These are phyloP conservation scores for Drosophila vallismaia DNA, from an alignment of 2,888 invertebrate genomes.

Conservation along the genomic window DNA sequence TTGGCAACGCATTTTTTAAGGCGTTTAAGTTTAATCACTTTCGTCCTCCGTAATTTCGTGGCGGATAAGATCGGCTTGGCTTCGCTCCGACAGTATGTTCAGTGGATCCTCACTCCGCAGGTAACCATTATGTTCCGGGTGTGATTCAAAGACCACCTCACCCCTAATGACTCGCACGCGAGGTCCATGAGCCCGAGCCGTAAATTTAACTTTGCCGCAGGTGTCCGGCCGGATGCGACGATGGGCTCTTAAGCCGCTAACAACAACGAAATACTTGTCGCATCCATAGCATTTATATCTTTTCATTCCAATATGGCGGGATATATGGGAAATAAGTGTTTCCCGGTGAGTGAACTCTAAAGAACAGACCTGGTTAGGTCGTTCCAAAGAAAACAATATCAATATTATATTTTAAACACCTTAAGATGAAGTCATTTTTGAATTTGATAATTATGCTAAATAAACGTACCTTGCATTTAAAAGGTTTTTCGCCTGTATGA, in stretches of 20 bases:
- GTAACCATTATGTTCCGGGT: conserved; percentile 80
- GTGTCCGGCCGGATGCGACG: conserved; percentile 77
- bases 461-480: conserved; percentile 76
- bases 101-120: conserved; percentile 76
- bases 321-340: conserved; percentile 81
- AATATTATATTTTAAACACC: background rate
- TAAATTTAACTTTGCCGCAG: conserved; percentile 79
- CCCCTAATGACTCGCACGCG: conserved; percentile 81
- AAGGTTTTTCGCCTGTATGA: conserved; percentile 82
- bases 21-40: background rate
- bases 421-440: too few relatives aligned
- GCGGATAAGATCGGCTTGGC: conserved; percentile 10
- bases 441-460: too few relatives aligned
- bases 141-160: conserved; percentile 80
- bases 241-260: conserved; percentile 81
- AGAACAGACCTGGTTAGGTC: conserved; percentile 71
- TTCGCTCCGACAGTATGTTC: conserved; percentile 61
- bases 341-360: conserved; percentile 82
- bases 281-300: conserved; percentile 82
- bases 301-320: conserved; percentile 83
- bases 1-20: background rate
- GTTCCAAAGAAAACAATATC: background rate
- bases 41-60: background rate
- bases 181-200: conserved; percentile 81
- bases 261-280: conserved; percentile 80